phyloP scores from a whole-genome alignment of 2,888 invertebrate genomes.

The Dione juno region DNA sequence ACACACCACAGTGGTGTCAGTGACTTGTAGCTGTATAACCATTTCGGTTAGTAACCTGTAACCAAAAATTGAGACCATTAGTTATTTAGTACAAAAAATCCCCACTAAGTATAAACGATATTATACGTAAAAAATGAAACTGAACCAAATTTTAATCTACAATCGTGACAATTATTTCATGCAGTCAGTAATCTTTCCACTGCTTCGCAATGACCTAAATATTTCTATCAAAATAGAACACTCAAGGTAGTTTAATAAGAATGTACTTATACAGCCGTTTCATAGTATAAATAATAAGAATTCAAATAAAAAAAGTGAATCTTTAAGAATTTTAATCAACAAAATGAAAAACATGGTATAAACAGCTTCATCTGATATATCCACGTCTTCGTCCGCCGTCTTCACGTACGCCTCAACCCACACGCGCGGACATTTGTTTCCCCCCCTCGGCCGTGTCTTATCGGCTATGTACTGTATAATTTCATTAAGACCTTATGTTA shows the following conservation, averaged over 20 bases:
- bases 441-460: slow-evolving; percentile 67
- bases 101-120: too few species aligned
- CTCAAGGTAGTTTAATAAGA: too few species aligned
- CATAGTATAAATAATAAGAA: not conserved
- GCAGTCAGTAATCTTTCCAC: too few species aligned
- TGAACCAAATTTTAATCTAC: too few species aligned
- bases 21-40: not conserved
- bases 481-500: slow-evolving; percentile 51
- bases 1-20: not conserved
- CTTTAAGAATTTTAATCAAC: not conserved
- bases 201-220: too few species aligned
- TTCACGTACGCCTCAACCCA: slow-evolving; percentile 74
- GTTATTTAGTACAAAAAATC: too few species aligned
- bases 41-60: not conserved
- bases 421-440: slow-evolving; percentile 58
- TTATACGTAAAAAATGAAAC: too few species aligned
- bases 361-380: slow-evolving; percentile 57
- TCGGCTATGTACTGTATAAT: slow-evolving; percentile 60
- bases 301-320: not conserved
- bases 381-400: slow-evolving; percentile 77
- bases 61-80: not conserved
- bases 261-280: too few species aligned
- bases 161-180: too few species aligned
- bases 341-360: slow-evolving; percentile 31
- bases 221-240: too few species aligned